A percentile compares a stretch with the other conserved stretches of the same genome.
These are phyloP conservation scores for Brachyistius frenatus DNA, from an alignment of 2,113 vertebrate species.

Conservation along the genomic window DNA sequence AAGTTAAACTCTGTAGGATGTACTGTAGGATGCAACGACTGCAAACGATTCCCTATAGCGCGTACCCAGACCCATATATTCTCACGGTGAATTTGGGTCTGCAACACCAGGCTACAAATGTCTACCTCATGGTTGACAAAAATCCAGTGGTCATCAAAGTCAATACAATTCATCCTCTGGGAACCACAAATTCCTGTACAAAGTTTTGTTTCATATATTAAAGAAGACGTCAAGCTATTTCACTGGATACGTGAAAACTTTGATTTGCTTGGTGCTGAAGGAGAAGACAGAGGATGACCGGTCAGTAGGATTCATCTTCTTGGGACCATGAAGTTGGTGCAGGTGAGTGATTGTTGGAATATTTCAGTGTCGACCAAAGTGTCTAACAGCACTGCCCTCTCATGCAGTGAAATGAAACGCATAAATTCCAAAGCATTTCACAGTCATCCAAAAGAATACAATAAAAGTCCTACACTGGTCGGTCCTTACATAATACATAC, in stretches of 20 bases:
- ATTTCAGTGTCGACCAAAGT: not conserved
- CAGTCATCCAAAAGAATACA: slow-evolving; percentile 2
- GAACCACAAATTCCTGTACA: not conserved
- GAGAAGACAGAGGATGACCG: not conserved
- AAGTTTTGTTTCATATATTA: not conserved
- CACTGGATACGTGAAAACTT: too few relatives aligned
- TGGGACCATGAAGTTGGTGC: not conserved
- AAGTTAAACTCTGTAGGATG: too few relatives aligned
- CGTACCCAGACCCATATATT: too few relatives aligned
- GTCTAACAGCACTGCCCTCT: not conserved
- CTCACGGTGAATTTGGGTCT: too few relatives aligned
- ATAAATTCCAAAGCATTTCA: not conserved
- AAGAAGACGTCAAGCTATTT: too few relatives aligned
- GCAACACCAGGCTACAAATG: too few relatives aligned
- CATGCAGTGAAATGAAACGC: not conserved
- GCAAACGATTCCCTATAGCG: too few relatives aligned
- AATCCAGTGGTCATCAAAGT: too few relatives aligned
- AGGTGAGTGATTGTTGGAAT: not conserved
- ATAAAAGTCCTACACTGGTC: not conserved
- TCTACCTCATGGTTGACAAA: too few relatives aligned
- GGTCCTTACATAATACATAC: slow-evolving; percentile 8
- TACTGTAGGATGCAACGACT: too few relatives aligned
- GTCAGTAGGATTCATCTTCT: not conserved
- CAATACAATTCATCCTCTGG: not conserved
- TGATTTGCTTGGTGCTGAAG: too few relatives aligned